Evolutionary conservation across 1,140 invertebrate species (phyloP).

Genomic region (Trissolcus basalis): DNA sequence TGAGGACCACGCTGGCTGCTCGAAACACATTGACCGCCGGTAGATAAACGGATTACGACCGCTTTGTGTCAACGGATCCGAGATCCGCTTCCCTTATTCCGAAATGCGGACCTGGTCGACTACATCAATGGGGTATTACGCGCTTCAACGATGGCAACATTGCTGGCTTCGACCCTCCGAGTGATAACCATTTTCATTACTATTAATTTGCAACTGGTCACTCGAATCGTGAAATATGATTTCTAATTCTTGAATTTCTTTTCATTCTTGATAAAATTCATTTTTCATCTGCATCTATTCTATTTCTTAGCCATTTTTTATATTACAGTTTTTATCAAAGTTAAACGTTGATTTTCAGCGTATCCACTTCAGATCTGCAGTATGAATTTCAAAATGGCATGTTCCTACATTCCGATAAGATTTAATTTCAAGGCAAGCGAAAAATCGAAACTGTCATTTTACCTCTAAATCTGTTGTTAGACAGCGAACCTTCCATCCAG

Average conservation of each 20-base stretch:
- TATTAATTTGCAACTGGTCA: slow-evolving; percentile 57
- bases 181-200: slow-evolving; percentile 75
- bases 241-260: too few species aligned
- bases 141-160: slow-evolving; percentile 68
- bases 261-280: too few species aligned
- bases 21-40: slow-evolving; percentile 74
- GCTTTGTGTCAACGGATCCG: slow-evolving; percentile 68
- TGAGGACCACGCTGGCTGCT: slow-evolving; percentile 29
- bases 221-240: too few species aligned
- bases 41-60: slow-evolving; percentile 75
- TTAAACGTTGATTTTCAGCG: too few species aligned
- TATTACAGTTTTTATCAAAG: too few species aligned
- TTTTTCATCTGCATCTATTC: too few species aligned
- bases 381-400: too few species aligned
- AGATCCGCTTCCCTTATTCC: slow-evolving; percentile 67
- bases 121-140: slow-evolving; percentile 71
- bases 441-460: slow-evolving; percentile 40
- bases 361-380: too few species aligned
- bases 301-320: too few species aligned
- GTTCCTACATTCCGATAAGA: slow-evolving; percentile 11
- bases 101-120: slow-evolving; percentile 55
- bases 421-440: slow-evolving; percentile 37
- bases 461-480: slow-evolving; percentile 19
- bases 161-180: slow-evolving; percentile 62
- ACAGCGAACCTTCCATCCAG: slow-evolving; percentile 20